Evolutionary conservation across 1,140 invertebrate genomes (phyloP).

Genomic region (Hyposmocoma kahamanoa): DNA sequence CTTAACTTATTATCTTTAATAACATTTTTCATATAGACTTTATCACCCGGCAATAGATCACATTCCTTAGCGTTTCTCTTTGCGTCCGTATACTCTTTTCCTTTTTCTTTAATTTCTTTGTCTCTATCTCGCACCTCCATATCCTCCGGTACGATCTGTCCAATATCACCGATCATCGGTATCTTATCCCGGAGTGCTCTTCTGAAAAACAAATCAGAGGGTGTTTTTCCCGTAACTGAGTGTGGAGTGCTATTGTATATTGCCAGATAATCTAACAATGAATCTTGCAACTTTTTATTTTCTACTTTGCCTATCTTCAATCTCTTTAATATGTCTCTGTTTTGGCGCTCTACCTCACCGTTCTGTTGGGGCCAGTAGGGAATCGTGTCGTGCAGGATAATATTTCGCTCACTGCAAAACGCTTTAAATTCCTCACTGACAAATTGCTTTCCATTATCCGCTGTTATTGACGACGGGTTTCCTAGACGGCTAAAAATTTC

Average conservation of each 20-base stretch:
- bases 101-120: too few species aligned
- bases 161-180: too few species aligned
- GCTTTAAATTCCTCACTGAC: conserved; percentile 17
- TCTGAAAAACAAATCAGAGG: conserved; percentile 2
- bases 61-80: too few species aligned
- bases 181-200: conserved; percentile 1
- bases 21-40: too few species aligned
- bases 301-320: conserved; percentile 7
- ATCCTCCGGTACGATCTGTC: too few species aligned
- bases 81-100: not conserved
- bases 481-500: conserved; percentile 13
- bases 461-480: not conserved
- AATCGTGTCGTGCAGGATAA: conserved; percentile 19
- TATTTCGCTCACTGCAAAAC: conserved; percentile 18
- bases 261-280: not conserved
- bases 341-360: conserved; percentile 37
- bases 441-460: conserved; percentile 26
- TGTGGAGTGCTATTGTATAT: conserved; percentile 1
- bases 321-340: conserved; percentile 25
- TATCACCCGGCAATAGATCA: too few species aligned
- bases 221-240: conserved; percentile 1
- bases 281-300: not conserved
- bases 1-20: too few species aligned
- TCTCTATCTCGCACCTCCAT: too few species aligned
- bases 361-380: conserved; percentile 33